Conservation (phyloP, 1,140 invertebrate genomes). For the Oreohelix idahoensis region DNA sequence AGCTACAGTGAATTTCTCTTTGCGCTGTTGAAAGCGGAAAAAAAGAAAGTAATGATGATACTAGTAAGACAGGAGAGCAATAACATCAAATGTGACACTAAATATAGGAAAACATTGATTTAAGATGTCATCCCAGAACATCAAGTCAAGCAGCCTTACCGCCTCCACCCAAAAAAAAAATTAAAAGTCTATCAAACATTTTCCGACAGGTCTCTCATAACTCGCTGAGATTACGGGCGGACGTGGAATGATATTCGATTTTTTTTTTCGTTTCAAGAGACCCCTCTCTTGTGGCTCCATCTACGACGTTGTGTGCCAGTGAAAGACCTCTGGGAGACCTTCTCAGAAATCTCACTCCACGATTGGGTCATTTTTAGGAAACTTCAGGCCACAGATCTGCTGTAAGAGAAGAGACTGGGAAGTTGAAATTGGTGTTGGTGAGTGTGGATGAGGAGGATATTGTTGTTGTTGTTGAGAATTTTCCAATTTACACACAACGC, state of each 20-base stretch:
- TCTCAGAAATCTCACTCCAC: neutral
- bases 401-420: neutral
- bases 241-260: neutral
- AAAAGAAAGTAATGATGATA: no score
- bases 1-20: no score
- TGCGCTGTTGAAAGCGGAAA: no score
- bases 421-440: no score
- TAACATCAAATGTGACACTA: no score
- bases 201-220: neutral
- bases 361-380: constrained; percentile 1
- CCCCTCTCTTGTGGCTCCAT: neutral
- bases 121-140: neutral
- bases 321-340: neutral
- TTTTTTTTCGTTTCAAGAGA: neutral
- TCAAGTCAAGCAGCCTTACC: neutral
- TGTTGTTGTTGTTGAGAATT: no score
- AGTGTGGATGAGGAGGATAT: no score
- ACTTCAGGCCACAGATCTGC: neutral
- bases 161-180: neutral
- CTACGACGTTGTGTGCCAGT: neutral
- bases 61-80: no score
- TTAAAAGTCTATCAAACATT: neutral
- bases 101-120: no score
- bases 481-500: no score
- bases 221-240: neutral